Percentiles rank a stretch among this genome's conserved stretches.
These are phyloP conservation scores for Drepanosiphum platanoidis DNA, from an alignment of 2,888 invertebrate species.

Conservation along the genomic window DNA sequence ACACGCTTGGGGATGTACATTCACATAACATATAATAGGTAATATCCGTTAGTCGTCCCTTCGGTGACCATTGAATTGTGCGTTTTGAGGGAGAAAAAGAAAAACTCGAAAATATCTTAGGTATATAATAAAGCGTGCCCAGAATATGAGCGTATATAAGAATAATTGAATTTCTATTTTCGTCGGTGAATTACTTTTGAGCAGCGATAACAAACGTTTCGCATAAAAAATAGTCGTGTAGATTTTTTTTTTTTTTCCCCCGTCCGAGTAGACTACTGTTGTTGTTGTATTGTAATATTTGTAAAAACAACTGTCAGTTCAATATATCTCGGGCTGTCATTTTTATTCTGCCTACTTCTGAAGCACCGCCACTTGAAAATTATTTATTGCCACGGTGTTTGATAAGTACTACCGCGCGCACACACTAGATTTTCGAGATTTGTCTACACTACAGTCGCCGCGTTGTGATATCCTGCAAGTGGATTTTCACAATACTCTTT, in stretches of 20 bases:
- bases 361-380: slow-evolving; percentile 9
- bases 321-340: not conserved
- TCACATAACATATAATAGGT: too few relatives aligned
- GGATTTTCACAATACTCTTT: not conserved
- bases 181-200: not conserved
- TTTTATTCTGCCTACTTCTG: not conserved
- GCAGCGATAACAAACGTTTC: not conserved
- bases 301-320: not conserved
- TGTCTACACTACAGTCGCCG: not conserved
- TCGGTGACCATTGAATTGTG: too few relatives aligned
- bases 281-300: slow-evolving; percentile 2
- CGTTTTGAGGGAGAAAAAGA: too few relatives aligned
- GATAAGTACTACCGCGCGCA: too few relatives aligned
- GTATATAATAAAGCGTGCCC: too few relatives aligned
- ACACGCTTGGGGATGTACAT: too few relatives aligned
- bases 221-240: too few relatives aligned
- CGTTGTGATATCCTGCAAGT: not conserved
- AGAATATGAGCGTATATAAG: not conserved
- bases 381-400: not conserved
- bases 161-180: not conserved
- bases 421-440: slow-evolving; percentile 12
- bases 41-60: too few relatives aligned
- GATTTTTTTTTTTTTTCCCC: not conserved
- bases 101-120: too few relatives aligned
- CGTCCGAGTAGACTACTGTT: not conserved